Evolutionary conservation across 2,888 invertebrate genomes (phyloP), one percentile per base, ranked within the genome.

Genomic region (Cantharis rufa): DNA sequence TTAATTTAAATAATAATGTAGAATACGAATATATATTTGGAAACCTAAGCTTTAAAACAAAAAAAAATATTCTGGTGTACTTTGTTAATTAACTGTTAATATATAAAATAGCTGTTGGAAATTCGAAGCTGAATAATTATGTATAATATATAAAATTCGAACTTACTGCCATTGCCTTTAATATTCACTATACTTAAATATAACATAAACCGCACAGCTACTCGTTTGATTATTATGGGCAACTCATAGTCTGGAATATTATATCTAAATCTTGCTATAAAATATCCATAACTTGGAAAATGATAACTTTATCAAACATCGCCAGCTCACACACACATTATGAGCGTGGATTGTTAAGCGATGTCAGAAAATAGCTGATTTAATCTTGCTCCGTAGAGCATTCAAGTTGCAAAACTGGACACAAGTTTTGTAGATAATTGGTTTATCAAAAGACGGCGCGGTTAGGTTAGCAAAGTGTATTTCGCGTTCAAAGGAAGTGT

Each of bases 401-500:
- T 76, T 71, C 74, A 73, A 81, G 80, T 82, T 81, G 18, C 76
- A 73, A 70, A 81, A 82, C 79, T 81, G 82, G 82, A 81, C 82
- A 79, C 79, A 82, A 81, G 71, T 82, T 81, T 75, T 74, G 69
- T 72, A 79, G 79, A 81, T 82, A 82, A 82, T 82, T 82, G 81
- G 80, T 81, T 82, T 82, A 82, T 81, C 78, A 70, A 81, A 76
- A 74, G 72, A 78, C 72, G 73, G 68, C 48, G 68, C 48, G 74
- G 73, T 70, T 75, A 75, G 72, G 76, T 74, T 66, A 62, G 74
- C 11, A 76, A 74, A 21, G 63, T 63, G 63, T 63, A 63, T 16
- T 16, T 76, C 73, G 74, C 78, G 74, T 48, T 74, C 75, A 79
- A 78, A 75, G 71, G 71, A 78, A 75, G 80, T 79, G 80, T 80